Base-by-base conservation (phyloP, 2,888 invertebrate species). In the Tethea ocularis region DNA sequence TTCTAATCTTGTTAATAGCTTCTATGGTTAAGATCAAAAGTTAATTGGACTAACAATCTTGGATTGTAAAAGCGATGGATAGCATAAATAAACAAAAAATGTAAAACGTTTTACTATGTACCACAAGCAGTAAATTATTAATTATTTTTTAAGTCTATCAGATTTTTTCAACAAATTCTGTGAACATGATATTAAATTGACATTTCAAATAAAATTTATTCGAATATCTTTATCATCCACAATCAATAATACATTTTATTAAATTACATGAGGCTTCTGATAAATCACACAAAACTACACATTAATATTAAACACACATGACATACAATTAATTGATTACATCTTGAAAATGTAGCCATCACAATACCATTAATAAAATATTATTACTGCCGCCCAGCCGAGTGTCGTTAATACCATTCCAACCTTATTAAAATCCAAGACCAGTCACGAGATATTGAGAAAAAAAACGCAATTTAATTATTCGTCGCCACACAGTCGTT, bases 401-500 rank as follows among this genome's bases (percentile, higher is more conserved):
- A 20, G 17, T 41, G 46, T 46, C 46, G 46, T 20, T 46, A 46
- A 46, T 46, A 46, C 46, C 46, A 20, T 20, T 46, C 46, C 46
- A 20, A 46, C 6, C 46, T 46, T 46, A 46, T 46, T 46, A 29
- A 53, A n/a, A 52, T 52, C 23, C 52, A 52, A 24, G 52, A 4
- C 52, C 10, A 23, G 52, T n/a, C 52, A 29, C 52, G 52, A 29
- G 54, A 33, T 54, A 33, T 33, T 20, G 7, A 36, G 3, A 54
- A 54, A 33, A 54, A 33, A 33, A 54, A 20, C 33, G 46, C 46
- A 46, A 46, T 46, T 46, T 46, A 46, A 46, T 46, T 46, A 46
- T 46, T 46, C 46, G 46, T 46, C 20, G 46, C 46, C 17, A 20
- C 46, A 46, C 57, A 56, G 57, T 60, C 56, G 57, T 56, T 57